Evolutionary conservation across 2,888 invertebrate genomes (phyloP).

Genomic region (Diploptera punctata): DNA sequence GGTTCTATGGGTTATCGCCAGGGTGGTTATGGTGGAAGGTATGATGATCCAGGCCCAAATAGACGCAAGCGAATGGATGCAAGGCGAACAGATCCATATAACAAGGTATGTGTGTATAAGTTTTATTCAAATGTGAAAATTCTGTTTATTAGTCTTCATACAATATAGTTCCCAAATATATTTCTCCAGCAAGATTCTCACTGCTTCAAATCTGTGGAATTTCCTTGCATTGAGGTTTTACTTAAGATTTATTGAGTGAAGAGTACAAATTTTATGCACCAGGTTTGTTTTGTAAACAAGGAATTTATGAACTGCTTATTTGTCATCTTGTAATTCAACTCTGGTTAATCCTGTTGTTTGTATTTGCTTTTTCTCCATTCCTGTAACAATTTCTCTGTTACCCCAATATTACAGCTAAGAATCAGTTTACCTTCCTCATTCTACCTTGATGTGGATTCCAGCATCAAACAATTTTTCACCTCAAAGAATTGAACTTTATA

Average conservation of each 20-base stretch:
- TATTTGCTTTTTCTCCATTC: not conserved
- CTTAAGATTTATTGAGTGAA: not conserved
- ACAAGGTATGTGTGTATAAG: slow-evolving; percentile 25
- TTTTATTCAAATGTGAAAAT: not conserved
- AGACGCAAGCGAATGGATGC: slow-evolving; percentile 35
- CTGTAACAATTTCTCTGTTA: not conserved
- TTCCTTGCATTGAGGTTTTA: not conserved
- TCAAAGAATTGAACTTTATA: not conserved
- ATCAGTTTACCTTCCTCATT: not conserved
- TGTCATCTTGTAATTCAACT: not conserved
- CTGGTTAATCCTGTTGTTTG: not conserved
- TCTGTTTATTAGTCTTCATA: not conserved
- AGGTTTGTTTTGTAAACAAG: not conserved
- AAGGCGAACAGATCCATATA: slow-evolving; percentile 33
- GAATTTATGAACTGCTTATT: not conserved
- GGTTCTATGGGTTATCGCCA: slow-evolving; percentile 13
- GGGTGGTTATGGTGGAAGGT: slow-evolving; percentile 28
- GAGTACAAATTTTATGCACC: not conserved
- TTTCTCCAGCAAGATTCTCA: not conserved
- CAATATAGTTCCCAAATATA: not conserved
- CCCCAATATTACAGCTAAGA: not conserved
- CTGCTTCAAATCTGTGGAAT: not conserved
- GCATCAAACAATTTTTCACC: not conserved
- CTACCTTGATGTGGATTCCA: not conserved
- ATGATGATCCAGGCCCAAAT: slow-evolving; percentile 32